Evolutionary conservation across 1,140 invertebrate genomes (phyloP), one percentile per base, ranked within the genome.

Genomic region (Medauroidea extradentata): DNA sequence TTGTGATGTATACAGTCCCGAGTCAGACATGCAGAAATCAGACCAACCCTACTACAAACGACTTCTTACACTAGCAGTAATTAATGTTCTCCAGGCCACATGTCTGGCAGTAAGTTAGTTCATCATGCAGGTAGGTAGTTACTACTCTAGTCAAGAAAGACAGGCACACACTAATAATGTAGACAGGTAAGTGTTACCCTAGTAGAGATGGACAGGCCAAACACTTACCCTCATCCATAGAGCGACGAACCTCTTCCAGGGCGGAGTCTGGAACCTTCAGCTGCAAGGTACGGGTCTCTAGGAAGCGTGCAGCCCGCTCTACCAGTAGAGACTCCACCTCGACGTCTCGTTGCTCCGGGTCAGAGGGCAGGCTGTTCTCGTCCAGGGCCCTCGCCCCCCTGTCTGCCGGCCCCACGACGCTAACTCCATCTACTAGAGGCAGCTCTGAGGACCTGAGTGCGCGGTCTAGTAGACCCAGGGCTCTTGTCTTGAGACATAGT

Each of bases 221-320:
- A n/a, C n/a, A 58, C 63, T 71, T 73, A 81, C 79, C 78, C 77
- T 81, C 80, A 72, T 64, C 79, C 67, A 79, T 80, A 63, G 81
- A 85, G 57, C 80, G 81, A 78, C 81, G 86, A 75, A 87, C 81
- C 65, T 85, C 84, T 63, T 81, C 79, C 60, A 87, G 79, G 59
- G 84, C 78, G 21, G 81, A 80, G 57, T 83, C 83, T 21, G 89
- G 88, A 13, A 90, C 73, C 70, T 85, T 88, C 60, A 91, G 82
- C 71, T 91, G 87, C 43, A 91, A 79, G 14, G 88, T 89, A 72
- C 90, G 88, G 53, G 85, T 86, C 61, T 87, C 83, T 49, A 91
- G 78, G 79, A 90, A 90, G 58, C 84, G 82, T 57, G 85, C 81
- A 27, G 88, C 80, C 43, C 84, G 82, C 65, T 92, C 88, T 19